Percentiles rank a stretch among this genome's conserved stretches.
Evolutionary conservation across 2,888 invertebrate species (phyloP).

Genomic region (Ophion obscuratus): DNA sequence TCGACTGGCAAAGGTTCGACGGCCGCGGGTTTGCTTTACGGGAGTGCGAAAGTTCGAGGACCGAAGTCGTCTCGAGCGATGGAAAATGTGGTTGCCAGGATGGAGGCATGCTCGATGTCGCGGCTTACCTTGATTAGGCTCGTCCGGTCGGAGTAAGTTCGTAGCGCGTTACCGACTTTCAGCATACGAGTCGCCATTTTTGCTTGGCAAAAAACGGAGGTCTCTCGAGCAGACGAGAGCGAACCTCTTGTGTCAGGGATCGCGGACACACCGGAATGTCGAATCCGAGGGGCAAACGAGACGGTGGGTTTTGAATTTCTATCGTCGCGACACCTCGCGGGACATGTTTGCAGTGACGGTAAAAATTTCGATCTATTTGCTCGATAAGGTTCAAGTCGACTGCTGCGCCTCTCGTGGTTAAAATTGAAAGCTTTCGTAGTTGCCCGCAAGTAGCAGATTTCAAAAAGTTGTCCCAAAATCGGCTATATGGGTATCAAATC

Average conservation of each 20-base stretch:
- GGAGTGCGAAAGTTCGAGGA: background rate
- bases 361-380: no score
- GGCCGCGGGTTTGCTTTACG: background rate
- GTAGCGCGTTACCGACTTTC: conserved; percentile 80
- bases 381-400: no score
- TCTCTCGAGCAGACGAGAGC: conserved; percentile 48
- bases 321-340: background rate
- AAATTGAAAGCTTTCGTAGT: no score
- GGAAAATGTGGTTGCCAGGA: background rate
- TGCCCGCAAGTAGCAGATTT: no score
- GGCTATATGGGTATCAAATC: no score
- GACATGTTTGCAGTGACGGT: background rate
- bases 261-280: background rate
- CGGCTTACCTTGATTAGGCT: conserved; percentile 79
- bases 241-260: conserved; percentile 13
- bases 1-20: conserved; percentile 40
- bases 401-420: no score
- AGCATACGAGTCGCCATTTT: conserved; percentile 84
- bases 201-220: conserved; percentile 63
- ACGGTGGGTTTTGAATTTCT: background rate
- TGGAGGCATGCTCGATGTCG: conserved; percentile 2
- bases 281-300: background rate
- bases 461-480: no score
- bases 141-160: conserved; percentile 80
- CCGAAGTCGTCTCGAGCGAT: background rate